Percentiles rank a stretch among this genome's conserved stretches.
Conservation (phyloP, 2,113 vertebrate genomes). For the Mirounga angustirostris region DNA sequence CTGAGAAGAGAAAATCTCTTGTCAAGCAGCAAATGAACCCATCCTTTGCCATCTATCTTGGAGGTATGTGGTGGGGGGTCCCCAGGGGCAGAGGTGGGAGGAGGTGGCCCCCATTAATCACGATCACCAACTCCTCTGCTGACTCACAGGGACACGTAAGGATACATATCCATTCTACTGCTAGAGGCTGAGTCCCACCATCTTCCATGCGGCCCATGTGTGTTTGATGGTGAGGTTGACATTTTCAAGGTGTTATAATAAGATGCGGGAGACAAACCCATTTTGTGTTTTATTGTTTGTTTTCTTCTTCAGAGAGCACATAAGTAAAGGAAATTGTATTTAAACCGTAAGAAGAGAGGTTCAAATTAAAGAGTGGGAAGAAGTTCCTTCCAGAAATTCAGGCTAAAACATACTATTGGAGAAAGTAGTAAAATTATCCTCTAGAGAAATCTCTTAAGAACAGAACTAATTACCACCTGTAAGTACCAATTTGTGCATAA, state of each 20-base stretch:
- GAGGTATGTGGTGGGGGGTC: rapidly evolving
- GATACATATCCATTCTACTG: rapidly evolving
- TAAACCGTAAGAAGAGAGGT: neutral
- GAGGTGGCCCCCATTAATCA: neutral
- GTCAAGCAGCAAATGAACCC: neutral
- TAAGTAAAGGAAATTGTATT: conserved; percentile 4
- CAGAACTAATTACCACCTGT: conserved; percentile 64
- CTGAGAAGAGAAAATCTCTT: neutral
- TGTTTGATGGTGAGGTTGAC: no score
- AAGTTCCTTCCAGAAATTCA: conserved; percentile 62
- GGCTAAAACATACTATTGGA: conserved; percentile 39
- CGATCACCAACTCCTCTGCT: neutral
- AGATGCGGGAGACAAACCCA: neutral
- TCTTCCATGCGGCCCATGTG: rapidly evolving
- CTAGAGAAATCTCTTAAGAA: conserved; percentile 66
- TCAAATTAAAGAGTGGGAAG: conserved; percentile 47
- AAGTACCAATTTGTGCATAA: conserved; percentile 58
- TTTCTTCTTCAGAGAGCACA: neutral
- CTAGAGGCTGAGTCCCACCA: neutral
- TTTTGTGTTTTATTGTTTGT: neutral
- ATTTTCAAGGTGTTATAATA: no score
- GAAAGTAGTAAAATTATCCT: conserved; percentile 51
- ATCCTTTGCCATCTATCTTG: neutral
- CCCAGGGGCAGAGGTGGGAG: rapidly evolving
- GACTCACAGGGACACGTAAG: rapidly evolving